phyloP scores from a whole-genome alignment of 2,888 invertebrate genomes.

The Xestoiulus laeticollis region DNA sequence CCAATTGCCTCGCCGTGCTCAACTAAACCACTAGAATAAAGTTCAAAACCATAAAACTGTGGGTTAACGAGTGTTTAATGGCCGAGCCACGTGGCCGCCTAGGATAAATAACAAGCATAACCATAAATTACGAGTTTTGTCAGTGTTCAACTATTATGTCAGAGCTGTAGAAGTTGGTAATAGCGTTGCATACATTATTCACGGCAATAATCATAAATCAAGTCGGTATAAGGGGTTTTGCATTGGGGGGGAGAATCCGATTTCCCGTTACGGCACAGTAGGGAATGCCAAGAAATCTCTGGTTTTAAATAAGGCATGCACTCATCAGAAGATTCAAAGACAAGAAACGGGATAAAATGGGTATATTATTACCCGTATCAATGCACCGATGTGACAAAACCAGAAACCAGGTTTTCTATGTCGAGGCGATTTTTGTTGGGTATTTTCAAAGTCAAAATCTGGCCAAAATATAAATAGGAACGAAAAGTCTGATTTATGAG shows the following conservation, averaged over 20 bases:
- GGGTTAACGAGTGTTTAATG: conserved; percentile 57
- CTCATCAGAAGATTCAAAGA: neutral
- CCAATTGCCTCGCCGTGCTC: neutral
- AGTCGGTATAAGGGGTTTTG: conserved; percentile 43
- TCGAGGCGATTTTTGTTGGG: neutral
- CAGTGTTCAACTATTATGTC: conserved; percentile 56
- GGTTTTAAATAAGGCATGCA: too few species aligned
- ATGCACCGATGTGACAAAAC: neutral
- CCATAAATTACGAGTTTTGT: conserved; percentile 57
- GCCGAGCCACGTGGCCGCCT: conserved; percentile 55
- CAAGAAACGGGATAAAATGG: neutral
- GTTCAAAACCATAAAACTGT: conserved; percentile 54
- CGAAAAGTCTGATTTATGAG: conserved; percentile 12
- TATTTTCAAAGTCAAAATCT: conserved; percentile 24
- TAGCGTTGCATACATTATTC: conserved; percentile 56
- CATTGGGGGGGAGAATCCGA: neutral
- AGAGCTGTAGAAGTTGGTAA: conserved; percentile 51
- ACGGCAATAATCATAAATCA: conserved; percentile 57
- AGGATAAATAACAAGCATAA: conserved; percentile 57
- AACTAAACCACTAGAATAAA: conserved; percentile 42
- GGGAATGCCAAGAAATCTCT: neutral
- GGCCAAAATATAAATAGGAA: neutral
- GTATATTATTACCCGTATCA: neutral
- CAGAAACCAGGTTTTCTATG: neutral
- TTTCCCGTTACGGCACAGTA: neutral